Percentiles rank a stretch among this genome's conserved stretches.
These are phyloP conservation scores for Mesaphorura yosii DNA, from an alignment of 1,140 invertebrate species.

Conservation along the genomic window DNA sequence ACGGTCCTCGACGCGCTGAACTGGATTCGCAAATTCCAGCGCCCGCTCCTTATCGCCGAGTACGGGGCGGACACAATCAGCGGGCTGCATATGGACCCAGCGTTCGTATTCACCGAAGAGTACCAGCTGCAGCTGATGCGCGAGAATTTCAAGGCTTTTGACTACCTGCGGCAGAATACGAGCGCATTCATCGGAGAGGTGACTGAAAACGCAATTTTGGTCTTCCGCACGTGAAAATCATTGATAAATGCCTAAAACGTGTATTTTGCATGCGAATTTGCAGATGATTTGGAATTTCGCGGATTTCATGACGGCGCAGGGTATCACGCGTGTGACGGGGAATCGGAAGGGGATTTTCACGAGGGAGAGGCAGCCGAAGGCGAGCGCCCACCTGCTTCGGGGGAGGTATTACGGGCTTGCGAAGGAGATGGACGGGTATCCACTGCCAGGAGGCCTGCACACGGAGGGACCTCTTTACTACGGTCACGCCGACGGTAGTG, in stretches of 20 bases:
- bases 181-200: constrained; percentile 50
- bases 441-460: constrained; percentile 21
- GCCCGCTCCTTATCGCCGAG: constrained; percentile 50
- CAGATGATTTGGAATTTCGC: constrained; percentile 58
- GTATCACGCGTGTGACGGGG: constrained; percentile 41
- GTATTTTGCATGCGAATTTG: no score
- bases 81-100: constrained; percentile 45
- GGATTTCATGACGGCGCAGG: constrained; percentile 45
- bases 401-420: constrained; percentile 34
- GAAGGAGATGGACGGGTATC: constrained; percentile 18
- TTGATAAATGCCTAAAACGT: no score
- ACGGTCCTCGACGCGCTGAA: constrained; percentile 27
- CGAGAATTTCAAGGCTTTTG: constrained; percentile 47
- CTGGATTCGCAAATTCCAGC: constrained; percentile 42
- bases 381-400: constrained; percentile 42
- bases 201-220: constrained; percentile 28
- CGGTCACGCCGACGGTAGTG: no score
- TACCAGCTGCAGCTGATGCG: constrained; percentile 48
- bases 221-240: no score
- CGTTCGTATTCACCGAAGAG: constrained; percentile 49
- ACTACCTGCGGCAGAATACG: constrained; percentile 37
- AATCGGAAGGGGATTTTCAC: constrained; percentile 52
- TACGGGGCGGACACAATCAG: constrained; percentile 52
- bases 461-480: constrained; percentile 16
- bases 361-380: constrained; percentile 47